Evolutionary conservation across 2,113 vertebrate genomes (phyloP), one percentile per base, ranked within the genome.

Genomic region (Hassar affinis): DNA sequence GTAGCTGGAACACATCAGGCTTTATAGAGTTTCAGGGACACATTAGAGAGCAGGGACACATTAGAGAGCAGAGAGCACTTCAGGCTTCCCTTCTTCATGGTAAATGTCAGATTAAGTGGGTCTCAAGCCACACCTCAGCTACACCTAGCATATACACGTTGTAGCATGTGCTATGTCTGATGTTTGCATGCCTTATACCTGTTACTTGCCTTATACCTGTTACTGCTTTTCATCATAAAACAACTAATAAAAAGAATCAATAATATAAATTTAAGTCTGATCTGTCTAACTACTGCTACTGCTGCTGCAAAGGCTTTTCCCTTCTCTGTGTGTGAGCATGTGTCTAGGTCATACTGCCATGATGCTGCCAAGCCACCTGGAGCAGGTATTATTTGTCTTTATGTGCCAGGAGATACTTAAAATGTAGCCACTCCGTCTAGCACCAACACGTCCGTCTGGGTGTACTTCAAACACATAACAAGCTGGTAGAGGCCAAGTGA

Each of bases 361-460:
- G 2, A 52, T 74, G 76, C n/a, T 77, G 82, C 87, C 79, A 90
- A 89, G 84, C 71, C 90, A 92, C 91, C 90, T 92, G 88, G 88
- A 88, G 79, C 78, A 92, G 91, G 89, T 92, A 91, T 91, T 86
- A 89, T 92, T 90, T 80, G 78, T 88, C 57, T 82, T 81, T 84
- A 18, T 83, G 86, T 91, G 91, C 93, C 92, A 93, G 90, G 80
- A 92, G 83, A 89, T 85, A 90, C 89, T 92, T 88, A 89, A 90
- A 89, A 79, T 88, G 27, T 59, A 87, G 79, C 57, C 90, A 76
- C 74, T 85, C 79, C 85, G 92, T 92, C 92, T 92, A 84, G 91
- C 84, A 72, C 85, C 85, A 92, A 93, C 92, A 92, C 33, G 89
- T 88, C 90, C 85, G 90, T 92, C 91, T 90, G 81, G 86, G 88